Percentiles rank a stretch among this genome's conserved stretches.
Conservation (phyloP, 2,113 vertebrate genomes). For the Gobio gobio region DNA sequence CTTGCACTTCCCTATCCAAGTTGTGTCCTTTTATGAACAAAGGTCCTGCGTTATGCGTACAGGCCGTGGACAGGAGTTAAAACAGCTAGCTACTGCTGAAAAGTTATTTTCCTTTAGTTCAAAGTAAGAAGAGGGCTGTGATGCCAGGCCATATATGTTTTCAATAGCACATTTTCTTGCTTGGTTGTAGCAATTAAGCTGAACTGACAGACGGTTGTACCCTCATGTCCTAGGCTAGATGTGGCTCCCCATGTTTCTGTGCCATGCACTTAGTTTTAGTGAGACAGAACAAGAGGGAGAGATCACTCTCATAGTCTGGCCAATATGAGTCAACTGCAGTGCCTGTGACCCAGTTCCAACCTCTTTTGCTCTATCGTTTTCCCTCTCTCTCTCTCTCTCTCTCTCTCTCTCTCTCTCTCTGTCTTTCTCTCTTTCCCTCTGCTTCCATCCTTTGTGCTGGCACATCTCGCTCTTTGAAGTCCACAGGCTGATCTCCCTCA, state of each 20-base stretch:
- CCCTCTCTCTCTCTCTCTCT: not conserved
- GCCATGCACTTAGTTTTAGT: constrained; percentile 37
- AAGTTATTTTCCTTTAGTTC: not conserved
- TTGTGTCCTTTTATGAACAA: not conserved
- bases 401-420: constrained; percentile 3
- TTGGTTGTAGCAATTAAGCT: constrained; percentile 41
- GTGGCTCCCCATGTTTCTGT: constrained; percentile 5
- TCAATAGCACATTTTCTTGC: constrained; percentile 46
- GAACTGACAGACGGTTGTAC: constrained; percentile 40
- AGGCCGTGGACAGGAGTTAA: not conserved
- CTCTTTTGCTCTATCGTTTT: constrained; percentile 57
- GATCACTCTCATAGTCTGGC: constrained; percentile 70
- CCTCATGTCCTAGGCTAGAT: constrained; percentile 18
- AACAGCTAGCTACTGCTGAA: not conserved
- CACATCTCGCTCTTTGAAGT: constrained; percentile 72
- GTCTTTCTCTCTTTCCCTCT: not conserved
- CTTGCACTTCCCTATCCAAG: not conserved
- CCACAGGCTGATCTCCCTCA: constrained; percentile 75
- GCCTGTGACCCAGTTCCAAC: constrained; percentile 82
- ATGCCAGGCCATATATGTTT: constrained; percentile 17
- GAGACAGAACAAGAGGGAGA: constrained; percentile 60
- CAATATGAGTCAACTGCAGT: constrained; percentile 74
- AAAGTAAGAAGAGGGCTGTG: not conserved
- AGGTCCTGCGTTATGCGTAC: not conserved
- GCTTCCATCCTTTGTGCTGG: constrained; percentile 24